These are phyloP conservation scores for Pocillopora damicornis DNA, from an alignment of 64 coral and sea anemone species.

Conservation along the genomic window DNA sequence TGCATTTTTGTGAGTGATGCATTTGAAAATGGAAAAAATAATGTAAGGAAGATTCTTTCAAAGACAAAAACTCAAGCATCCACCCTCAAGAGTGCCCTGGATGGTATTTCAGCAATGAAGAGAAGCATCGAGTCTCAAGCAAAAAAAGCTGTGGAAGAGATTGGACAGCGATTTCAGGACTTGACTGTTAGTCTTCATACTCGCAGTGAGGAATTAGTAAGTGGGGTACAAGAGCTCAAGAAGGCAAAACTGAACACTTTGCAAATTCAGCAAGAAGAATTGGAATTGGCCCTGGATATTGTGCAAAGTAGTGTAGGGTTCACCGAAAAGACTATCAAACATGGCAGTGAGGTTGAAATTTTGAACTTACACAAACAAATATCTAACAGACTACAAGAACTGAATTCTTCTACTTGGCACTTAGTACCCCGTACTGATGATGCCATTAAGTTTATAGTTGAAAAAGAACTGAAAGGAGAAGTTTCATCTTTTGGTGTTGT, in stretches of 20 bases:
- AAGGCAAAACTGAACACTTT: not conserved
- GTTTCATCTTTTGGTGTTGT: slow-evolving; percentile 27
- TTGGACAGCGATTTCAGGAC: not conserved
- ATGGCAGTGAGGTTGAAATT: slow-evolving; percentile 60
- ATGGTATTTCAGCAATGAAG: not conserved
- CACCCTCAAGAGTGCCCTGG: not conserved
- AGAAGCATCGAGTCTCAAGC: not conserved
- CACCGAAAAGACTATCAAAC: slow-evolving; percentile 45
- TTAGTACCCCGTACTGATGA: slow-evolving; percentile 25
- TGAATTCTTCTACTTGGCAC: slow-evolving; percentile 33
- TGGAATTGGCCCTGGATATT: slow-evolving; percentile 26
- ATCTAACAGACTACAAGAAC: slow-evolving; percentile 6
- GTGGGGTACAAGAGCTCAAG: not conserved
- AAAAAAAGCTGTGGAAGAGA: not conserved
- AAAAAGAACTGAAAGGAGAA: not conserved
- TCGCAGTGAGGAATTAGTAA: not conserved
- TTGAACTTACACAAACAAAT: slow-evolving; percentile 48
- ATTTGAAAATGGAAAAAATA: not conserved
- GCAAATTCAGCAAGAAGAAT: not conserved
- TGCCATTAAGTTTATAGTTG: slow-evolving; percentile 8
- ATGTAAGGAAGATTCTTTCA: not conserved
- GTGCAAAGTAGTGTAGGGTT: slow-evolving; percentile 50
- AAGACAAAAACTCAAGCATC: not conserved
- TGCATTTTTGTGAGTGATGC: not conserved
- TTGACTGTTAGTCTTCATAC: not conserved